Percentiles rank a stretch among this genome's conserved stretches.
phyloP scores from a whole-genome alignment of 2,888 invertebrate genomes.

The Athalia circularis region DNA sequence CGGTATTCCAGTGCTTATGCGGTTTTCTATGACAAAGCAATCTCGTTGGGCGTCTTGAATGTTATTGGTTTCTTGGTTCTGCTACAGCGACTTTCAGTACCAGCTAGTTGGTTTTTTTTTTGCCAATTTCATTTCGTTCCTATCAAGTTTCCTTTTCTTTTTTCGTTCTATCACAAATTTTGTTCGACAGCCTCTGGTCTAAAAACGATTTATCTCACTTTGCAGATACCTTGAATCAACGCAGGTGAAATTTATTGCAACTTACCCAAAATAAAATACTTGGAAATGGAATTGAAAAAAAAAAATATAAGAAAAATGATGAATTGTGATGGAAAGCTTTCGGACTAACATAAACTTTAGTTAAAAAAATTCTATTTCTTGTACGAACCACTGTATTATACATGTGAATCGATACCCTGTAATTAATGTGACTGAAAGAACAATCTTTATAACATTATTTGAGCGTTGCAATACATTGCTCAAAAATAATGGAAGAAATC shows the following conservation, averaged over 20 bases:
- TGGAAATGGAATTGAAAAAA: neutral
- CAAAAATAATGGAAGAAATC: neutral
- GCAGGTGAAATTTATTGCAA: constrained; percentile 13
- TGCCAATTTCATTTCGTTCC: constrained; percentile 36
- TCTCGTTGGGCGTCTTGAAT: constrained; percentile 22
- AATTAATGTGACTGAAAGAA: constrained; percentile 15
- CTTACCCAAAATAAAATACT: neutral
- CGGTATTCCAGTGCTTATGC: neutral
- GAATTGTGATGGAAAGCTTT: neutral
- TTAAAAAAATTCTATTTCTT: too few species aligned
- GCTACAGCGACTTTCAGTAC: constrained; percentile 30
- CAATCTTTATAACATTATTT: neutral
- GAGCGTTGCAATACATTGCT: constrained; percentile 9
- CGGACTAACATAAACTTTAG: too few species aligned
- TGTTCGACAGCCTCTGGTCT: constrained; percentile 14
- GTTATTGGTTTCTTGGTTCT: constrained; percentile 35
- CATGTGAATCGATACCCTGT: neutral
- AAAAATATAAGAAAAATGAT: neutral
- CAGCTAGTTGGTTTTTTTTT: constrained; percentile 17
- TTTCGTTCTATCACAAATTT: neutral
- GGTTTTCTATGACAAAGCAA: constrained; percentile 39
- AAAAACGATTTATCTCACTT: constrained; percentile 18
- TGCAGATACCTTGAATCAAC: constrained; percentile 26
- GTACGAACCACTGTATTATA: neutral
- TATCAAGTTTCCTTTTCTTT: constrained; percentile 10